A percentile compares a stretch with the other conserved stretches of the same genome.
Evolutionary conservation across 2,888 invertebrate species (phyloP).

Genomic region (Cerceris ruficornis): DNA sequence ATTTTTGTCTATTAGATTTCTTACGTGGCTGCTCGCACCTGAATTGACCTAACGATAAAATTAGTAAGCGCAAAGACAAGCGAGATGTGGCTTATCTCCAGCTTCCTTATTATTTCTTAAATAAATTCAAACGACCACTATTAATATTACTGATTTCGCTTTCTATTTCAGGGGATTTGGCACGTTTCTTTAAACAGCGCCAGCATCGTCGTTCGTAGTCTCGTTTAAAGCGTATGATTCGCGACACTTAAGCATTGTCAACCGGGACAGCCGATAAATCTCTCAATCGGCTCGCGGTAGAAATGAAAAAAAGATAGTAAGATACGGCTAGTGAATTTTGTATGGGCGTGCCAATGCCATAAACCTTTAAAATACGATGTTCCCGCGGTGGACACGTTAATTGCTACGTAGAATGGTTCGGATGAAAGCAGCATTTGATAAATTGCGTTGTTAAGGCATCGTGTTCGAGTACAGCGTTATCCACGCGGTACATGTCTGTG

Average conservation of each 20-base stretch:
- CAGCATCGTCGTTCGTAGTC: no score
- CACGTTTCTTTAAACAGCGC: no score
- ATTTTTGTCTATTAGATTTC: no score
- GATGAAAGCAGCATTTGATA: slow-evolving; percentile 79
- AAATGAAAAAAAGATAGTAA: slow-evolving; percentile 26
- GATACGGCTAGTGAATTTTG: slow-evolving; percentile 73
- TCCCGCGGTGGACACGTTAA: slow-evolving; percentile 79
- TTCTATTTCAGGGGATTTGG: no score
- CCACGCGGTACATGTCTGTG: slow-evolving; percentile 57
- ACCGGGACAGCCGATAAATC: slow-evolving; percentile 52
- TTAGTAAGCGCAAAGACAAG: no score
- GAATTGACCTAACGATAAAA: no score
- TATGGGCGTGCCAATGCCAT: slow-evolving; percentile 78
- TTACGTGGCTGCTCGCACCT: no score
- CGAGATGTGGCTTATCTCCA: no score
- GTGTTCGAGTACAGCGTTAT: slow-evolving; percentile 66
- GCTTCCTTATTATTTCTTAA: no score
- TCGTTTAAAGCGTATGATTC: not conserved
- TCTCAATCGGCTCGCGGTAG: slow-evolving; percentile 13
- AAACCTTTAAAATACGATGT: slow-evolving; percentile 80
- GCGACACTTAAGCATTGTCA: slow-evolving; percentile 31
- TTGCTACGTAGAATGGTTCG: slow-evolving; percentile 78
- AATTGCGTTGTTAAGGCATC: slow-evolving; percentile 77
- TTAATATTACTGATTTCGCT: no score
- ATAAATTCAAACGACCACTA: no score